Base-by-base conservation (phyloP, 2,113 vertebrate genomes). In the Anolis sagrei region DNA sequence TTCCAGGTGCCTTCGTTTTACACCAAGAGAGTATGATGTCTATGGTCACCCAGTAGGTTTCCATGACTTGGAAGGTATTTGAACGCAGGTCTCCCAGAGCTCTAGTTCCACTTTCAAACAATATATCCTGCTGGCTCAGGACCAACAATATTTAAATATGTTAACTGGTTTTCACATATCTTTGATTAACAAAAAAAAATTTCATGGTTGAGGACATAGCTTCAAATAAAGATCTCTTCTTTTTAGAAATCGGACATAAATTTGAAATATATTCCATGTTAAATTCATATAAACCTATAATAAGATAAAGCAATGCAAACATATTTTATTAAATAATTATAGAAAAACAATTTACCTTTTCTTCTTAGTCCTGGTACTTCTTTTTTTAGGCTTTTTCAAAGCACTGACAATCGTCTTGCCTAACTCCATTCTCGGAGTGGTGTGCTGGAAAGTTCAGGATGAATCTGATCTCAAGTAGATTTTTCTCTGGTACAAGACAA, bases 321-420 rank as follows among this genome's bases (percentile, higher is more conserved):
- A 4, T 73, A 19, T 39, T 36, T 49, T 64, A 68, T 48, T 39
- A n/a, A 64, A 77, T n/a, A n/a, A 74, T 82, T 62, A 81, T 16
- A n/a, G 23, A 25, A 74, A 8, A 14, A 77, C 18, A 66, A 78
- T 44, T 66, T 39, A 77, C 82, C 81, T 82, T 85, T 89, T 83
- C n/a, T 79, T 69, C 64, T 72, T 85, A 51, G 14, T 72, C 8
- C 21, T 58, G 81, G 34, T 16, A 66, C 27, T 36, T 25, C 32
- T 66, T 68, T 66, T 75, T 9, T 36, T 62, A 18, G 34, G 62
- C 32, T 79, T 89, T 83, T 86, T 79, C 79, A 79, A 34, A 69
- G 44, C 21, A 39, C 69, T 62, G 13, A 7, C 32, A 74, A 75
- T 54, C 69, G 11, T 64, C 49, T 75, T 36, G 18, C 14, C 64